Evolutionary conservation across 1,140 invertebrate genomes (phyloP), one percentile per base, ranked within the genome.

Genomic region (Drosophila nigrodunni): DNA sequence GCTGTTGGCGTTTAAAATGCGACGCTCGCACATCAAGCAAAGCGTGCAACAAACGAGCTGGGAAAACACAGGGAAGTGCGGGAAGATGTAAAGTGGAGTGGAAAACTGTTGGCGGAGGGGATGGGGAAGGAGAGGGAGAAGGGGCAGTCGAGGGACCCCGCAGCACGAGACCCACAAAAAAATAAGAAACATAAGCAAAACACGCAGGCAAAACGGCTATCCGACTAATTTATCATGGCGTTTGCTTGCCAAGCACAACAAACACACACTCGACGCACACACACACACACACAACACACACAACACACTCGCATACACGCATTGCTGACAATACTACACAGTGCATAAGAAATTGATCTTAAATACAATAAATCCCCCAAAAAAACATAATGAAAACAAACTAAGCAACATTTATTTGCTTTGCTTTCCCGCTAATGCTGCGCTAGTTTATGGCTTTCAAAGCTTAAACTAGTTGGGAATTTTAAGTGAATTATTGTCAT

Each of bases 191-290:
- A 66, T 73, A 74, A 68, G 70, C 74, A 74, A 64, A 74, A 77
- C 71, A 77, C 75, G 75, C 76, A 74, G 60, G 50, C 71, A 67
- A 65, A 59, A 35, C 39, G 39, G 43, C 61, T 71, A 78, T 68
- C 67, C 69, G 49, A 55, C 59, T 69, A 73, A 79, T 79, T 77
- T 79, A 79, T 79, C 77, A 79, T 74, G 70, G 77, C 68, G 64
- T 46, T 68, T 55, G 49, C 58, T 50, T 69, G 70, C 52, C 77
- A 62, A 43, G 57, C 69, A 61, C 72, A 67, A 66, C 57, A 55
- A 35, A 50, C 37, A 52, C 44, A 57, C 65, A 57, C 72, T 47
- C 43, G 18, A 58, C 68, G 52, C 54, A 54, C 34, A 43, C 50
- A 41, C 64, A 35, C 62, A 44, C 55, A 49, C 49, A 6, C 44